A percentile compares a stretch with the other conserved stretches of the same genome.
phyloP scores from a whole-genome alignment of 2,797 vertebrate genomes.

The Pangasius macronema region DNA sequence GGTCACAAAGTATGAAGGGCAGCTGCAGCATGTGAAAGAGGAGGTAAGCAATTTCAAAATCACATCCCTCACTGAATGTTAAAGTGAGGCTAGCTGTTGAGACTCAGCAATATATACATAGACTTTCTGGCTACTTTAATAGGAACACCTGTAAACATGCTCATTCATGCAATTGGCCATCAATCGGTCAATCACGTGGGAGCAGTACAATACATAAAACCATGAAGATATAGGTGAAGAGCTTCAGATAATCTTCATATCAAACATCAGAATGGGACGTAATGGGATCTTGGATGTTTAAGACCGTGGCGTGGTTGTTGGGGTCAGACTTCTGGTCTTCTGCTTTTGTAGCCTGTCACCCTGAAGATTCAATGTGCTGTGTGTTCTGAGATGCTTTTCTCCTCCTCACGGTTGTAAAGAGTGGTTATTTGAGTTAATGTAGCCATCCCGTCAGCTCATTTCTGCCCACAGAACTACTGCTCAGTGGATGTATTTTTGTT shows the following conservation, averaged over 20 bases:
- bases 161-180: background rate
- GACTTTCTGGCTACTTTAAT: background rate
- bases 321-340: background rate
- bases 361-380: background rate
- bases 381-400: background rate
- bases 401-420: background rate
- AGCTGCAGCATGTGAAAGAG: slow-evolving; percentile 77
- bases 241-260: background rate
- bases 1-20: slow-evolving; percentile 83
- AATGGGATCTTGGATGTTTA: background rate
- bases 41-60: slow-evolving; percentile 63
- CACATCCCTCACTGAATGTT: background rate
- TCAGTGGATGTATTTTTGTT: background rate
- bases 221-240: background rate
- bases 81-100: background rate
- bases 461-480: too few relatives aligned
- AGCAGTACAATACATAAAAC: background rate
- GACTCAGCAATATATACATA: background rate
- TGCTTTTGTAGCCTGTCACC: background rate
- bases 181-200: background rate
- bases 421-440: background rate
- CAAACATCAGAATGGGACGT: background rate
- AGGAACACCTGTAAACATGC: background rate
- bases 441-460: background rate
- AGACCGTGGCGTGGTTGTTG: background rate